Evolutionary conservation across 2,888 invertebrate genomes (phyloP).

Genomic region (Coecobrya sp.): DNA sequence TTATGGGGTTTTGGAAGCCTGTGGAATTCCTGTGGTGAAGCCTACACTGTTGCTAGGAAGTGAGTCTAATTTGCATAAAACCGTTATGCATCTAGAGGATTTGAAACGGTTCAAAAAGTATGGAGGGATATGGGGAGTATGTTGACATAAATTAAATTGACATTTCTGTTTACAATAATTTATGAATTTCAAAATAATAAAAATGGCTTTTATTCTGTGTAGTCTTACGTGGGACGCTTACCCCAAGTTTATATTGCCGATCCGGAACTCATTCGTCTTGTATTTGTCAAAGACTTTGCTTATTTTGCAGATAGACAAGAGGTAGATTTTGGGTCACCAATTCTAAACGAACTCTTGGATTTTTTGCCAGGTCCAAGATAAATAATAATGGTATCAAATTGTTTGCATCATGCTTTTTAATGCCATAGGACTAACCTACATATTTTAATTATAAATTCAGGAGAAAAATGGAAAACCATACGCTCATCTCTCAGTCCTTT

Average conservation of each 20-base stretch:
- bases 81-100: conserved; percentile 84
- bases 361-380: conserved; percentile 77
- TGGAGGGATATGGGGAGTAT: conserved; percentile 85
- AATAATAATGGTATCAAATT: neutral
- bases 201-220: too few relatives aligned
- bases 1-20: conserved; percentile 83
- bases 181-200: neutral
- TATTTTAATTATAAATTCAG: conserved; percentile 66
- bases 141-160: neutral
- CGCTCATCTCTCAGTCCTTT: conserved; percentile 76
- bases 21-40: conserved; percentile 84
- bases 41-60: conserved; percentile 83
- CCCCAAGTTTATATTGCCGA: conserved; percentile 83
- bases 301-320: conserved; percentile 80
- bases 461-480: conserved; percentile 84
- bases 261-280: conserved; percentile 82
- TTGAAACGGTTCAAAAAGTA: conserved; percentile 83
- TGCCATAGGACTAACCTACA: too few relatives aligned
- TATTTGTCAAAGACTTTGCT: conserved; percentile 82
- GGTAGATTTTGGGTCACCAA: conserved; percentile 74
- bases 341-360: conserved; percentile 84
- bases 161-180: neutral
- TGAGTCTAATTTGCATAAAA: conserved; percentile 83
- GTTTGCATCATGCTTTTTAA: too few relatives aligned
- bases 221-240: conserved; percentile 84